These are phyloP conservation scores for Crioceris asparagi DNA, from an alignment of 2,888 invertebrate species.

Conservation along the genomic window DNA sequence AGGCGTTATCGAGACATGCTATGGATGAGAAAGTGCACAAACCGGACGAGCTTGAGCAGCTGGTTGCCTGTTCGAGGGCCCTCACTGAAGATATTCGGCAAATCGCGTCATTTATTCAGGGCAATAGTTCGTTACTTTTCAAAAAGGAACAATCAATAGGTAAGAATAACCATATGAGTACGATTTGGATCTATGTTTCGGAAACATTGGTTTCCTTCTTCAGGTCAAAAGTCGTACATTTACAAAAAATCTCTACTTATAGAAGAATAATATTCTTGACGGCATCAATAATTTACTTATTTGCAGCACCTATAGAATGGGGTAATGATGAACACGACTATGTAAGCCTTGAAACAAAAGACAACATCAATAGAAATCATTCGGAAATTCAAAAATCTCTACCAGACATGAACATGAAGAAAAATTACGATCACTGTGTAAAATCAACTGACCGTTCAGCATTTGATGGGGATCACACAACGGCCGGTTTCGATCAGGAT, in stretches of 20 bases:
- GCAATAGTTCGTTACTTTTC: constrained; percentile 68
- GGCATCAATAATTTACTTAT: no score
- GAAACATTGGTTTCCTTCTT: no score
- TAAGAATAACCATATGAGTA: no score
- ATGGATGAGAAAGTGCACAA: constrained; percentile 42
- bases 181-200: no score
- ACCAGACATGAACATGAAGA: constrained; percentile 57
- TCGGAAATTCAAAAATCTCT: constrained; percentile 62
- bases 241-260: no score
- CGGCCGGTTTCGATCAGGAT: constrained; percentile 50
- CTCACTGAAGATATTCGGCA: constrained; percentile 83
- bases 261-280: no score
- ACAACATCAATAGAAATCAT: constrained; percentile 57
- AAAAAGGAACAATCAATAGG: constrained; percentile 46
- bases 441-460: constrained; percentile 59
- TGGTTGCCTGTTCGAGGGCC: constrained; percentile 77
- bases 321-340: constrained; percentile 88
- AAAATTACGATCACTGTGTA: constrained; percentile 64
- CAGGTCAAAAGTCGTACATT: no score
- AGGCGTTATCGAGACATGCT: constrained; percentile 39
- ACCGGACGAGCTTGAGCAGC: constrained; percentile 78
- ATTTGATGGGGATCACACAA: constrained; percentile 43
- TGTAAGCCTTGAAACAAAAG: constrained; percentile 71
- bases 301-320: constrained; percentile 46
- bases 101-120: constrained; percentile 83